Evolutionary conservation across 2,113 vertebrate genomes (phyloP), one percentile per base, ranked within the genome.

Genomic region (Saguinus imperator): DNA sequence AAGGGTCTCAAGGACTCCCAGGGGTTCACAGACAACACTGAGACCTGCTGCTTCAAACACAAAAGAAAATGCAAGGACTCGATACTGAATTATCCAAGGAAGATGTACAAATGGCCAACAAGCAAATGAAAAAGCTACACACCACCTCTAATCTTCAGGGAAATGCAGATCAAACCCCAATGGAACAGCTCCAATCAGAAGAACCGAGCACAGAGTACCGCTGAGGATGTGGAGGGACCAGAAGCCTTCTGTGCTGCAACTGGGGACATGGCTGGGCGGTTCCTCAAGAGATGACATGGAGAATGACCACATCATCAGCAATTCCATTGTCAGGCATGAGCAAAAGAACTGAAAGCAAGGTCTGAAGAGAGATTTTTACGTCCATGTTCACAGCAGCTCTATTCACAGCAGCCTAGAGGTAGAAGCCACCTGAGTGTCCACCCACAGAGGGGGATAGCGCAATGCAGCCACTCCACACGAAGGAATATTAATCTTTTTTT

Each of bases 191-290:
- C 2, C 23, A 29, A 23, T 0, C 1, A n/a, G 45, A 32, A n/a
- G 45, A 32, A 2, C 11, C 17, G 50, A 45, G 73, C 45, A 25
- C 4, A 18, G 37, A 32, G 32, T 1, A n/a, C 3, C 21, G 18
- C 37, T 0, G 2, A 61, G 52, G 61, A 57, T 14, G 9, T 35
- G 61, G 32, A 55, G 57, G 68, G 2, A 4, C 7, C 1, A 17
- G 57, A 55, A n/a, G 1, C 17, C 68, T 3, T 1, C 58, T 16
- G 1, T 3, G 20, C 32, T 21, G 0, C 0, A 14, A 55, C 3
- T 1, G 25, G 48, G 37, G 32, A 48, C 70, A 87, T 3, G 14
- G 52, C 27, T 3, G 5, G 43, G 77, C 2, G 9, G 40, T 25
- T 32, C 45, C 85, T 52, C 14, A 11, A 66, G 57, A 45, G 10